Conservation (phyloP, 2,797 vertebrate genomes). For the Oceanodroma leucorhoa region DNA sequence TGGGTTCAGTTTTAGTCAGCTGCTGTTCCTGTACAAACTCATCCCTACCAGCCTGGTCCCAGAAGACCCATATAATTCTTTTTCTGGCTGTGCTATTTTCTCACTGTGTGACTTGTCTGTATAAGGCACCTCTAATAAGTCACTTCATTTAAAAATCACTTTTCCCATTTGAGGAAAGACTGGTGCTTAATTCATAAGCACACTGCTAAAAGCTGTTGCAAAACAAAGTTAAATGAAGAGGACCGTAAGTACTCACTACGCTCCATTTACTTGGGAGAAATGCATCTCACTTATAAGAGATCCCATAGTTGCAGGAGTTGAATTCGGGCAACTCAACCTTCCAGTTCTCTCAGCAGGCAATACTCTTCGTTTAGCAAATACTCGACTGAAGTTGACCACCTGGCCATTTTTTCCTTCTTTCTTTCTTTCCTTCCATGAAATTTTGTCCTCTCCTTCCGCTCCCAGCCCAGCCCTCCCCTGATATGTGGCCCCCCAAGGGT, state of each 20-base stretch:
- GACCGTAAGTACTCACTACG: not conserved
- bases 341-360: not conserved
- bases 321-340: not conserved
- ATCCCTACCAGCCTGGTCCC: not conserved
- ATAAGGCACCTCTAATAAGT: not conserved
- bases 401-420: not conserved
- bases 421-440: not conserved
- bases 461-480: not conserved
- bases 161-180: not conserved
- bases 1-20: not conserved
- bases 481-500: too few relatives aligned
- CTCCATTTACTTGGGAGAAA: not conserved
- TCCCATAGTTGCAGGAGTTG: not conserved
- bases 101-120: not conserved
- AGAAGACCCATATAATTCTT: not conserved
- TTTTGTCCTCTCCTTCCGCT: not conserved
- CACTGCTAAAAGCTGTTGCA: not conserved
- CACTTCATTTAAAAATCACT: conserved; percentile 32
- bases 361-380: not conserved
- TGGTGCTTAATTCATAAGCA: conserved; percentile 30
- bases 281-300: not conserved
- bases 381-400: not conserved
- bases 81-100: not conserved
- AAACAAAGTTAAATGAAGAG: conserved; percentile 8
- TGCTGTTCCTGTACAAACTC: not conserved